Evolutionary conservation across 2,113 vertebrate species (phyloP), one percentile per base, ranked within the genome.

Genomic region (Machaerirhynchus nigripectus): DNA sequence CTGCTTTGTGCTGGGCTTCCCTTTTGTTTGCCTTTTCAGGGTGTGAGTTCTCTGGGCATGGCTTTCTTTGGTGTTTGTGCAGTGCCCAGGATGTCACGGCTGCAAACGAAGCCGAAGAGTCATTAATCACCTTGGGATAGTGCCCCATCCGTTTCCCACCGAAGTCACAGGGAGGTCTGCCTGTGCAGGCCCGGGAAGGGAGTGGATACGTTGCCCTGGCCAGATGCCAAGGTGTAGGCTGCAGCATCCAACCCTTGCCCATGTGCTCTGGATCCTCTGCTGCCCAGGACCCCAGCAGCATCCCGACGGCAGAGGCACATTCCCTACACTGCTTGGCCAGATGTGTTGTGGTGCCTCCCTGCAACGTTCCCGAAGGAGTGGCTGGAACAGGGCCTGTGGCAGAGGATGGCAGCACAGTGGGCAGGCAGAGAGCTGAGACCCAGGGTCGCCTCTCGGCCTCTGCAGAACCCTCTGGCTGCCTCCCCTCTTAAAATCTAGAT

Each of bases 21-120:
- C 59, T 64, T 69, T 42, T 94, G 83, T 95, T 96, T 96, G 70
- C 33, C 28, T 79, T 95, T 37, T 52, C 82, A 69, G 89, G 74
- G 77, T 1, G 56, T 95, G 85, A 65, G 69, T 55, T 75, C 80
- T 82, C n/a, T 56, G 37, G 35, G 76, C 80, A 93, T 46, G 83
- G 82, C 74, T 88, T 88, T n/a, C 85, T 52, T 28, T 20, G 21
- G 47, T 94, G 90, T 92, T 96, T 94, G 80, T 46, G 84, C 65
- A 92, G 80, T 3, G 4, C 73, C 79, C 50, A 50, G 65, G 65
- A 49, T 90, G 76, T 78, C n/a, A 1, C 18, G 28, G 47, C 76
- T 93, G 88, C 79, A 90, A 57, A 94, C 2, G 22, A 80, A 95
- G 75, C n/a, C 22, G 56, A 19, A 47, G 67, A 84, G 56, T 49